These are phyloP conservation scores for Pseudochromis fuscus DNA, from an alignment of 2,797 vertebrate species.

Conservation along the genomic window DNA sequence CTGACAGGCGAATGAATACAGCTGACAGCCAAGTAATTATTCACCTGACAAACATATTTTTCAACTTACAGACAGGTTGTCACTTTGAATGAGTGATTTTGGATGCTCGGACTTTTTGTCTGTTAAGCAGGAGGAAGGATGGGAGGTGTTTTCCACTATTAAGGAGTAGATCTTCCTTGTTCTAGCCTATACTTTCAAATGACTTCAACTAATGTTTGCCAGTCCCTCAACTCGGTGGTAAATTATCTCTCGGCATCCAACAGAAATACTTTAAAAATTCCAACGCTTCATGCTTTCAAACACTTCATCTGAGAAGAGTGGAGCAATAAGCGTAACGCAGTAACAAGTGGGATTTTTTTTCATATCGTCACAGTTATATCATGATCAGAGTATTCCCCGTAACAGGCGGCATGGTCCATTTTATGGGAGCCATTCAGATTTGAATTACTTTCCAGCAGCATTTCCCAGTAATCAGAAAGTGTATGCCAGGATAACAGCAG, in stretches of 20 bases:
- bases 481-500: conserved; percentile 40
- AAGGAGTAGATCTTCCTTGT: conserved; percentile 3
- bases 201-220: background rate
- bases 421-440: conserved; percentile 45
- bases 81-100: conserved; percentile 41
- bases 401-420: conserved; percentile 42
- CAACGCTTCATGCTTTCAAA: conserved; percentile 18
- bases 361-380: conserved; percentile 30
- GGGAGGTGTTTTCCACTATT: background rate
- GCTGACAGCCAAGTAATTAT: conserved; percentile 54
- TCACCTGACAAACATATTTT: conserved; percentile 40
- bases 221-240: background rate
- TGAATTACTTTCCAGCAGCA: conserved; percentile 48
- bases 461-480: conserved; percentile 50
- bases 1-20: conserved; percentile 48
- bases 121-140: background rate
- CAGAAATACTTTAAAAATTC: conserved; percentile 8
- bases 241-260: conserved; percentile 18
- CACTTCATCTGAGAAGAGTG: background rate
- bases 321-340: conserved; percentile 22
- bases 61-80: conserved; percentile 29
- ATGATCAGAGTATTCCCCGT: conserved; percentile 33
- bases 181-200: background rate
- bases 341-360: conserved; percentile 31
- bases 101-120: conserved; percentile 9